Percentiles rank a stretch among this genome's conserved stretches.
Evolutionary conservation across 2,888 invertebrate species (phyloP).

Genomic region (Aleiodes leptofemur): DNA sequence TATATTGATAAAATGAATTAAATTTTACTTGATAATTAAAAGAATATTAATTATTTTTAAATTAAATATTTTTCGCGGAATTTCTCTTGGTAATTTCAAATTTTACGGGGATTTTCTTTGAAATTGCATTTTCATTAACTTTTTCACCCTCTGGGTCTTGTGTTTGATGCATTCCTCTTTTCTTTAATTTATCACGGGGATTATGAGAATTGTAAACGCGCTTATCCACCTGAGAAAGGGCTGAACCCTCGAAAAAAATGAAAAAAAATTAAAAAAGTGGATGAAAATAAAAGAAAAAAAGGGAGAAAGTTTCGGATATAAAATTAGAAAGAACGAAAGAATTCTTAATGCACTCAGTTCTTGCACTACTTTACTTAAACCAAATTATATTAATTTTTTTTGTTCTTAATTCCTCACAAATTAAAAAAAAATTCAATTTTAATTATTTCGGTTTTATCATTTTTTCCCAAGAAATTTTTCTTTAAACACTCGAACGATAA

Average conservation of each 20-base stretch:
- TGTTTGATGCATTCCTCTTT: slow-evolving; percentile 23
- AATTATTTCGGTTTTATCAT: background rate
- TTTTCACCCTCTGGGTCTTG: background rate
- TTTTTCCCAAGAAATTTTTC: slow-evolving; percentile 5
- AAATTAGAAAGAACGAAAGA: background rate
- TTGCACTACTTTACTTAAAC: background rate
- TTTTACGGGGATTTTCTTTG: slow-evolving; percentile 38
- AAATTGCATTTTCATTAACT: slow-evolving; percentile 22
- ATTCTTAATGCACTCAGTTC: slow-evolving; percentile 9
- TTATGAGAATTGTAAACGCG: slow-evolving; percentile 6
- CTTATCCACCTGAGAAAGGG: background rate
- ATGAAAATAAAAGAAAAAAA: background rate
- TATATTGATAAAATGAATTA: background rate
- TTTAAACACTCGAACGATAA: no score
- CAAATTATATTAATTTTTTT: slow-evolving; percentile 65
- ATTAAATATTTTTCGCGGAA: background rate
- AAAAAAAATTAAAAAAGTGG: background rate
- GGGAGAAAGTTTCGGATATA: background rate
- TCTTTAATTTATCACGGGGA: slow-evolving; percentile 12
- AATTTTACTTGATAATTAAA: background rate
- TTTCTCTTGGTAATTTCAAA: background rate
- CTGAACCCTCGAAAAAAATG: background rate
- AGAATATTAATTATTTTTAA: background rate
- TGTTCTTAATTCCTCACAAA: slow-evolving; percentile 59
- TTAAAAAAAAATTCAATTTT: slow-evolving; percentile 45